A percentile compares a stretch with the other conserved stretches of the same genome.
Evolutionary conservation across 2,797 vertebrate genomes (phyloP).

Genomic region (Lepilemur ruficaudatus): DNA sequence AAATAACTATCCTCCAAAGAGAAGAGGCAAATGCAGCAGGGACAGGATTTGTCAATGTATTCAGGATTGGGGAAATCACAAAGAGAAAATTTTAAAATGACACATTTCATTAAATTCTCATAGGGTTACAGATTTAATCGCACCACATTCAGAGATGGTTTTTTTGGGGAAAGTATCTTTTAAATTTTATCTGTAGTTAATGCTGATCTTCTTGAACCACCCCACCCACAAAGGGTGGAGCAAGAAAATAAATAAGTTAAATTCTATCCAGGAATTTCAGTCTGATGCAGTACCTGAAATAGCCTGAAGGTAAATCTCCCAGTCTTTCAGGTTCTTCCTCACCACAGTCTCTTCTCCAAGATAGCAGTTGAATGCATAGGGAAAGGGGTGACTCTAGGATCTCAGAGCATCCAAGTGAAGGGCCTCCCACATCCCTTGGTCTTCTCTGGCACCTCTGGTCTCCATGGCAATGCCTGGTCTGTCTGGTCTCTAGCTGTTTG

Average conservation of each 20-base stretch:
- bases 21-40: neutral
- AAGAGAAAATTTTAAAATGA: neutral
- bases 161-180: neutral
- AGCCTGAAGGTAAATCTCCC: neutral
- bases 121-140: neutral
- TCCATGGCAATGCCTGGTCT: neutral
- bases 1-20: neutral
- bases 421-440: neutral
- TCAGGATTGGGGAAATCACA: neutral
- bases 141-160: neutral
- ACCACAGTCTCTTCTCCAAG: neutral
- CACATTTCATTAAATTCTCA: neutral
- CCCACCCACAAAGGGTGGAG: neutral
- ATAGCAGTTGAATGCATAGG: neutral
- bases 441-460: neutral
- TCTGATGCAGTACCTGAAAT: neutral
- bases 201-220: neutral
- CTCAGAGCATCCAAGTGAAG: neutral
- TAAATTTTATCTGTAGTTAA: constrained; percentile 1
- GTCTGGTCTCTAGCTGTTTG: neutral
- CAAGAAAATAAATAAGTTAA: constrained; percentile 7
- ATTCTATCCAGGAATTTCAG: neutral
- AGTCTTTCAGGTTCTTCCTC: neutral
- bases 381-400: neutral
- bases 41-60: neutral